Evolutionary conservation across 2,797 vertebrate genomes (phyloP).

Genomic region (Liparis tanakae): DNA sequence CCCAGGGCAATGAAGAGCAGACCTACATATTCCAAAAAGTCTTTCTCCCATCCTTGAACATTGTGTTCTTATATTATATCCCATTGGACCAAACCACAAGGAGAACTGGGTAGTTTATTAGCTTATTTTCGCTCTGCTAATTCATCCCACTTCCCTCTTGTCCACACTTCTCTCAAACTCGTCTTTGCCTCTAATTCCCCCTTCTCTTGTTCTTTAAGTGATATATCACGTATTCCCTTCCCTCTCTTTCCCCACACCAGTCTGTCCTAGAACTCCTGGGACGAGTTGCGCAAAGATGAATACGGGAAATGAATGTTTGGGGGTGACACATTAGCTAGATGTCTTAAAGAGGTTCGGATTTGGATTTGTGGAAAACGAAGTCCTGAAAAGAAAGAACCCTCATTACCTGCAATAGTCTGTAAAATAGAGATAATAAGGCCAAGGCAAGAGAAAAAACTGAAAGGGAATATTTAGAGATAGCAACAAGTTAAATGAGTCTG

Average conservation of each 20-base stretch:
- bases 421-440: constrained; percentile 7
- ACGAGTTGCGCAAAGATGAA: background rate
- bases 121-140: constrained; percentile 13
- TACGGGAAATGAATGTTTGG: background rate
- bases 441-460: background rate
- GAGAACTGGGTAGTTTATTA: constrained; percentile 14
- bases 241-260: background rate
- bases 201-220: constrained; percentile 19
- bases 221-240: constrained; percentile 26
- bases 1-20: constrained; percentile 2
- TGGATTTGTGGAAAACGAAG: constrained; percentile 2
- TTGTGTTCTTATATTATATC: constrained; percentile 16
- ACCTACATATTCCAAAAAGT: constrained; percentile 30
- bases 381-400: background rate
- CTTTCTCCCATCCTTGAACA: constrained; percentile 20
- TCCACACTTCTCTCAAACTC: constrained; percentile 39
- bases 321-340: background rate
- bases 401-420: constrained; percentile 1
- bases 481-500: constrained; percentile 26
- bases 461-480: constrained; percentile 13
- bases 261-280: background rate
- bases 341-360: background rate
- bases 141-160: constrained; percentile 36
- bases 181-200: constrained; percentile 25
- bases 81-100: constrained; percentile 10